These are phyloP conservation scores for Centruroides vittatus DNA, from an alignment of 1,140 invertebrate genomes.

Conservation along the genomic window DNA sequence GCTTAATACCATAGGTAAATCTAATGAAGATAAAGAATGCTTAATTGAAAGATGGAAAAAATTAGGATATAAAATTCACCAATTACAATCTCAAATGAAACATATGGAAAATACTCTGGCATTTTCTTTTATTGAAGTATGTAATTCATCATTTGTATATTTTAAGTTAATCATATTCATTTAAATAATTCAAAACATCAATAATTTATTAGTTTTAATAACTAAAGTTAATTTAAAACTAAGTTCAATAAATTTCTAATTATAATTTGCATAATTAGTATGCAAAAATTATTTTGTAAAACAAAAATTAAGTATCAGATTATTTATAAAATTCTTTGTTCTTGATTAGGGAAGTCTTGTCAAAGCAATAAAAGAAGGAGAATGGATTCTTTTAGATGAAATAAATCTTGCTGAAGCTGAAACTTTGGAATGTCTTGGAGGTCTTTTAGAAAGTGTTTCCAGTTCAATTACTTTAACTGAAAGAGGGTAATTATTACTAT, in stretches of 20 bases:
- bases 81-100: constrained; percentile 48
- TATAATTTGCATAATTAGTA: too few species aligned
- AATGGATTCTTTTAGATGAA: constrained; percentile 94
- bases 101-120: constrained; percentile 52
- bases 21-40: constrained; percentile 9
- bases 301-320: too few species aligned
- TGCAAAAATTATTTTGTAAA: too few species aligned
- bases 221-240: too few species aligned
- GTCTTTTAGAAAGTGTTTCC: constrained; percentile 64
- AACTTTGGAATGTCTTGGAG: constrained; percentile 85
- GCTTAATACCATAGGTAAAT: constrained; percentile 7
- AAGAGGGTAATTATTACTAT: constrained; percentile 50
- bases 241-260: too few species aligned
- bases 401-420: constrained; percentile 94
- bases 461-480: constrained; percentile 72
- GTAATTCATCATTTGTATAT: too few species aligned
- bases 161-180: too few species aligned
- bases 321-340: too few species aligned
- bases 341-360: constrained; percentile 57
- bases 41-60: constrained; percentile 39
- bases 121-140: constrained; percentile 74
- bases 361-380: constrained; percentile 68
- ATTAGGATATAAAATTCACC: constrained; percentile 47
- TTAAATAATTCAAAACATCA: too few species aligned
- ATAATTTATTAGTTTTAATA: too few species aligned